These are phyloP conservation scores for Neelides sp. DNA, from an alignment of 1,140 invertebrate genomes.

Conservation along the genomic window DNA sequence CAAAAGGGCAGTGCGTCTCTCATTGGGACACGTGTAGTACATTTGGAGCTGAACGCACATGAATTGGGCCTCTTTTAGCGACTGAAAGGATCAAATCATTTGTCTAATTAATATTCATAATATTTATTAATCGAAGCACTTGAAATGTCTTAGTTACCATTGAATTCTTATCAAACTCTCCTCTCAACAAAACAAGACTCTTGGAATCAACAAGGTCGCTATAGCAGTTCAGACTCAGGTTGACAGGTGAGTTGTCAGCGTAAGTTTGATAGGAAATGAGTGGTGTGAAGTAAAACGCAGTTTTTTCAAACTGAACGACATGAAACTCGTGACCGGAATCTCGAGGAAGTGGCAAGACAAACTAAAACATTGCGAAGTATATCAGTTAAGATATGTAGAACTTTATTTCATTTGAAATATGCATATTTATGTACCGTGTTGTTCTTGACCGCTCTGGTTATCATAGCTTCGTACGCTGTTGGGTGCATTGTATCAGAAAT, in stretches of 20 bases:
- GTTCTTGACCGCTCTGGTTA: too few species aligned
- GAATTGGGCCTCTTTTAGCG: constrained; percentile 65
- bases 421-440: too few species aligned
- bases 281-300: constrained; percentile 72
- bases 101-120: not conserved
- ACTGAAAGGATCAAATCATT: constrained; percentile 34
- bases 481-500: not conserved
- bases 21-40: constrained; percentile 59
- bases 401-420: too few species aligned
- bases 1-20: constrained; percentile 49
- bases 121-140: not conserved
- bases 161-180: constrained; percentile 73
- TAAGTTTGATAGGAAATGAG: constrained; percentile 74
- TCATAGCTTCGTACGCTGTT: too few species aligned
- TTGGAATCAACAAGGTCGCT: constrained; percentile 62
- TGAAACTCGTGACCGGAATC: constrained; percentile 79
- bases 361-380: constrained; percentile 44
- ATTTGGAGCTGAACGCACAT: constrained; percentile 72
- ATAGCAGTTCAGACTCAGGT: constrained; percentile 68
- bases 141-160: constrained; percentile 38
- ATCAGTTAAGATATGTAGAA: too few species aligned
- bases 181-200: constrained; percentile 69
- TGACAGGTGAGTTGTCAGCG: constrained; percentile 82
- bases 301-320: constrained; percentile 58
- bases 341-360: constrained; percentile 67